Conservation (phyloP, 2,113 vertebrate genomes). For the Grantiella picta region DNA sequence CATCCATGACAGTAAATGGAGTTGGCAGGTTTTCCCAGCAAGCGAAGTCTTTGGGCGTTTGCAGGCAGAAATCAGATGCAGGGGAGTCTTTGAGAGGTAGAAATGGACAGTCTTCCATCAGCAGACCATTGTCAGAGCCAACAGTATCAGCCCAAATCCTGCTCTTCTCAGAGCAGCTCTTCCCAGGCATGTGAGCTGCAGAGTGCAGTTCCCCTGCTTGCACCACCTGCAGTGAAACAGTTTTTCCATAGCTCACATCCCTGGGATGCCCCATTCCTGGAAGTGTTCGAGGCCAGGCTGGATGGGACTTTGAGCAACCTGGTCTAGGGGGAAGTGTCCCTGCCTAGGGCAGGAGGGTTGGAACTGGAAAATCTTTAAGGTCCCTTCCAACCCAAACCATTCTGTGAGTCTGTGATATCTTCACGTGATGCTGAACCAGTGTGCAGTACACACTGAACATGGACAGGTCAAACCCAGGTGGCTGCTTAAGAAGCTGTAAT, state of each 20-base stretch:
- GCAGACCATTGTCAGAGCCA: neutral
- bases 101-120: neutral
- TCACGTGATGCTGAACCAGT: rapidly evolving
- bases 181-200: neutral
- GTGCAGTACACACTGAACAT: no score
- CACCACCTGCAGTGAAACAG: neutral
- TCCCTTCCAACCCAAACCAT: neutral
- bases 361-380: neutral
- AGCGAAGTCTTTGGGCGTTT: neutral
- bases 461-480: neutral
- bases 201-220: rapidly evolving
- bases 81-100: neutral
- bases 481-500: neutral
- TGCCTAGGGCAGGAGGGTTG: neutral
- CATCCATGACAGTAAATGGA: neutral
- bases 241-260: neutral
- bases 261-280: neutral
- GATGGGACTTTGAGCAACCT: neutral
- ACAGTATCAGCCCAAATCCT: neutral
- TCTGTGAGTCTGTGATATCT: neutral
- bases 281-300: neutral
- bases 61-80: neutral
- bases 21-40: neutral
- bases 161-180: neutral
- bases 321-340: neutral